A percentile compares a stretch with the other conserved stretches of the same genome.
Evolutionary conservation across 2,113 vertebrate species (phyloP).

Genomic region (Lagopus muta): DNA sequence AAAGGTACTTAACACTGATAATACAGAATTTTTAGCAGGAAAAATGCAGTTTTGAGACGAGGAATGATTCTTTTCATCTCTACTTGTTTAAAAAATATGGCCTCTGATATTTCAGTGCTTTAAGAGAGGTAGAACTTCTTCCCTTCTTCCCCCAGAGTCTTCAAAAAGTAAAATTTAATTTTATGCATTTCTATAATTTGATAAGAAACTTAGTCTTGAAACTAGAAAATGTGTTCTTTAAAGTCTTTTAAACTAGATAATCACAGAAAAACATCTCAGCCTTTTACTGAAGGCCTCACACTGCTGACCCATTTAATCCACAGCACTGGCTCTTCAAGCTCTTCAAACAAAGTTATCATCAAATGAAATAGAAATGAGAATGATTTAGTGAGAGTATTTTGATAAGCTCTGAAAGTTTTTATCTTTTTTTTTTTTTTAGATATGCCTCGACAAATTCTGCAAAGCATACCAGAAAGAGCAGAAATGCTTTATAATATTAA

Average conservation of each 20-base stretch:
- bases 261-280: neutral
- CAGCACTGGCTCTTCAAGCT: fast-evolving
- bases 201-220: neutral
- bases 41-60: neutral
- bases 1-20: neutral
- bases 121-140: neutral
- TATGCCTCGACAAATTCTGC: neutral
- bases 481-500: neutral
- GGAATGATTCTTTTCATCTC: neutral
- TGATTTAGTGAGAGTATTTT: neutral
- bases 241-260: neutral
- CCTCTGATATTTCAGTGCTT: neutral
- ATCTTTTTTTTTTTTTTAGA: neutral
- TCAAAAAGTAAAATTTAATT: neutral
- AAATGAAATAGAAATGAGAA: neutral
- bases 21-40: neutral
- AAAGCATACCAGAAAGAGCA: neutral
- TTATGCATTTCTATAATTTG: neutral
- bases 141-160: neutral
- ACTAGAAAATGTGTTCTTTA: neutral
- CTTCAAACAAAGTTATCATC: neutral
- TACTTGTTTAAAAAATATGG: neutral
- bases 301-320: neutral
- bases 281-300: neutral
- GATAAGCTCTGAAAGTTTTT: neutral